Conservation (phyloP, 2,113 vertebrate genomes). For the Pygoscelis adeliae region DNA sequence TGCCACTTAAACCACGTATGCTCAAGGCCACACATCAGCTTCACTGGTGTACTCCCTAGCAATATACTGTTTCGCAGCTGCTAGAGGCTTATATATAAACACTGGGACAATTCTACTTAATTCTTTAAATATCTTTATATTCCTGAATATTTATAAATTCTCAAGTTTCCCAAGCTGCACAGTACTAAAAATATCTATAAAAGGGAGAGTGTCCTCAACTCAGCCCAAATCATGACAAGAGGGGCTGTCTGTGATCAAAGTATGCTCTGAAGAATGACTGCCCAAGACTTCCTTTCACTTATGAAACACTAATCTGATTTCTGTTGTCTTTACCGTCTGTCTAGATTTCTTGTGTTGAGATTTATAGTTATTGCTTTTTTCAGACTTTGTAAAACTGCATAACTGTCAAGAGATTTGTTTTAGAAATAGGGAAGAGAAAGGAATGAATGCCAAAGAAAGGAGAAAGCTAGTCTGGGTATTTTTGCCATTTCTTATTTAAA, state of each 20-base stretch:
- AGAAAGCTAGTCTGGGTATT: background rate
- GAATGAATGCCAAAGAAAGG: background rate
- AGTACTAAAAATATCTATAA: background rate
- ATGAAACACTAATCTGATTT: background rate
- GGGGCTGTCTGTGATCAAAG: background rate
- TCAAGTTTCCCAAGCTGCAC: background rate
- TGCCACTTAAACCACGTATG: rapidly evolving
- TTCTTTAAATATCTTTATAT: background rate
- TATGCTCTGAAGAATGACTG: background rate
- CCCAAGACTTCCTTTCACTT: background rate
- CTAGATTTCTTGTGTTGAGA: background rate
- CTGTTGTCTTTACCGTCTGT: background rate
- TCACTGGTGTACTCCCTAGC: background rate
- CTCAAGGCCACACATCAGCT: background rate
- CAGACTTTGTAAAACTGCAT: background rate
- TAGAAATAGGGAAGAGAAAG: background rate
- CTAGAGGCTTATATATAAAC: background rate
- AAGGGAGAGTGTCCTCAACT: background rate
- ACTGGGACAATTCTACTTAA: background rate
- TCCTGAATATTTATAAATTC: background rate
- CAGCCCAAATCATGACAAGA: background rate
- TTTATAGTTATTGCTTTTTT: background rate
- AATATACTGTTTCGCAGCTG: background rate
- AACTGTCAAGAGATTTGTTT: background rate
- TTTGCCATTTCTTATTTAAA: slow-evolving; percentile 16